phyloP scores from a whole-genome alignment of 2,113 vertebrate genomes.

The Colistium nudipinnis region DNA sequence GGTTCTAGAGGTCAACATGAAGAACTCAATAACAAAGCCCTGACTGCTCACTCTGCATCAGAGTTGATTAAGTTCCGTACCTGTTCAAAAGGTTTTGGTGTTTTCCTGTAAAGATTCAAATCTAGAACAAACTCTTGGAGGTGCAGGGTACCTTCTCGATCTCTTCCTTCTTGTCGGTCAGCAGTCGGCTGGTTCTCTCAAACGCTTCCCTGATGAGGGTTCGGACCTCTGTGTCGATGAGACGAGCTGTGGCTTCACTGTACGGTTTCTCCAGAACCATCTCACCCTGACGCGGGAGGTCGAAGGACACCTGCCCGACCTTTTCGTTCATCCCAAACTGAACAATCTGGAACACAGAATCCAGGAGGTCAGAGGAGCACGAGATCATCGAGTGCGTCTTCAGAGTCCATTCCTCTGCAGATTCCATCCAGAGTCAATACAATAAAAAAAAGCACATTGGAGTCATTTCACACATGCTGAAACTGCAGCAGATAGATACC shows the following conservation, averaged over 20 bases:
- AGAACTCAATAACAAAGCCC: no score
- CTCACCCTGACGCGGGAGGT: slow-evolving; percentile 94
- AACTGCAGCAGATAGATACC: no score
- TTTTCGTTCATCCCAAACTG: slow-evolving; percentile 98
- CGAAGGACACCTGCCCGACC: slow-evolving; percentile 97
- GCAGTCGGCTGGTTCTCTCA: slow-evolving; percentile 84
- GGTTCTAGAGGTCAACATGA: no score
- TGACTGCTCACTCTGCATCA: no score
- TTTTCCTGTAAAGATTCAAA: no score
- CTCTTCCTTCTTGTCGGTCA: slow-evolving; percentile 87
- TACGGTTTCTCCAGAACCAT: slow-evolving; percentile 97
- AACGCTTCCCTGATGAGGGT: slow-evolving; percentile 88
- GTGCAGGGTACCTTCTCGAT: slow-evolving; percentile 90
- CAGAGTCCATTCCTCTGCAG: no score
- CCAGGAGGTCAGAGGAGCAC: background rate
- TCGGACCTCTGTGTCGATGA: slow-evolving; percentile 94
- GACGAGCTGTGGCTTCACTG: slow-evolving; percentile 92
- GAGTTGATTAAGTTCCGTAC: background rate
- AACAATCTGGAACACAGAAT: slow-evolving; percentile 85
- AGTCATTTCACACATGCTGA: no score
- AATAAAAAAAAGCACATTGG: no score
- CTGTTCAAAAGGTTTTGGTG: background rate
- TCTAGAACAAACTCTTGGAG: background rate
- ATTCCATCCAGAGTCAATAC: no score
- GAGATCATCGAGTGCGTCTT: no score